Percentiles rank a stretch among this genome's conserved stretches.
Conservation (phyloP, 1,140 invertebrate genomes). For the Drosophila erecta region DNA sequence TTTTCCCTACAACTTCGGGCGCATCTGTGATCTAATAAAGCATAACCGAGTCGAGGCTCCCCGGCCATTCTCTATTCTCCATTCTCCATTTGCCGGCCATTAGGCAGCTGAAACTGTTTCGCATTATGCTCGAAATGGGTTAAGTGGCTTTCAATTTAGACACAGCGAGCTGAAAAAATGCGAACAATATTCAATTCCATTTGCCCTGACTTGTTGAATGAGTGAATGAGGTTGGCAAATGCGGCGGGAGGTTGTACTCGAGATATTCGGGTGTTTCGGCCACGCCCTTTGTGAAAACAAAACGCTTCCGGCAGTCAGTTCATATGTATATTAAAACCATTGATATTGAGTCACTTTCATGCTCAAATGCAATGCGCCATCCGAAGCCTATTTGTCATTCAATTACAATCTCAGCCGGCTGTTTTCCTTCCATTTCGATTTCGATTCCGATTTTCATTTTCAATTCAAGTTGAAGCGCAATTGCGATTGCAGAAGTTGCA, state of each 20-base stretch:
- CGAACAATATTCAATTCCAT: constrained; percentile 55
- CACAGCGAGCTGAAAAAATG: constrained; percentile 39
- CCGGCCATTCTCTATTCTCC: no score
- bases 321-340: background rate
- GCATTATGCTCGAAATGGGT: constrained; percentile 78
- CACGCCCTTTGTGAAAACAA: constrained; percentile 38
- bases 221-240: constrained; percentile 32
- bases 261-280: background rate
- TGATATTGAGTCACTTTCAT: constrained; percentile 44
- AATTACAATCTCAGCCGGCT: constrained; percentile 18
- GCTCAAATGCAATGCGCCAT: constrained; percentile 9
- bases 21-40: constrained; percentile 63
- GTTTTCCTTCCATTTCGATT: constrained; percentile 11
- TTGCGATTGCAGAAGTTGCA: constrained; percentile 28
- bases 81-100: background rate
- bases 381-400: constrained; percentile 52
- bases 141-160: constrained; percentile 79
- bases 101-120: constrained; percentile 59
- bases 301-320: constrained; percentile 44
- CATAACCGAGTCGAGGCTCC: constrained; percentile 21
- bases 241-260: background rate
- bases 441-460: constrained; percentile 9
- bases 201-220: constrained; percentile 40
- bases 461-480: constrained; percentile 33
- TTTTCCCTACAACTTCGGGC: constrained; percentile 44